Evolutionary conservation across 2,888 invertebrate genomes (phyloP), one percentile per base, ranked within the genome.

Genomic region (Pseudoips prasinana): DNA sequence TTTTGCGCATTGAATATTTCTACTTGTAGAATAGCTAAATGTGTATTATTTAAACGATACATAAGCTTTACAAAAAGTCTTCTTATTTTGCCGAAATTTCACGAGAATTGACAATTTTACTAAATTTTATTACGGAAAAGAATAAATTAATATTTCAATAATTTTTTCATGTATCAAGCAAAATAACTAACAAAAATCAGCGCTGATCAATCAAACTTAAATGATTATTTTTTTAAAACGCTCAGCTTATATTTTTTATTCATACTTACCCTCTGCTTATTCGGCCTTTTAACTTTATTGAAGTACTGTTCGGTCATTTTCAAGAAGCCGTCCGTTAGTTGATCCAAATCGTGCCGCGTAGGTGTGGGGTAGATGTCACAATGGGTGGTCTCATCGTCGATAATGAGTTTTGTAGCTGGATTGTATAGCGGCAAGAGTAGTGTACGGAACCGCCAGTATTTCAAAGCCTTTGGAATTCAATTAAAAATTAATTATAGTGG

Each of bases 381-480:
- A 64, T 93, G 92, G 0, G 91, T 86, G 1, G 91, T 80, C 8
- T 91, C 92, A 22, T 92, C 92, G 34, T 95, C 95, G 6, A 95
- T 83, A 33, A 96, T 95, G 64, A 92, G 92, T 69, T 94, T 94
- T 1, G 94, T 94, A 0, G 94, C 95, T 7, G 93, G 90, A 69
- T 95, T 96, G 64, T 93, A 93, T 30, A 94, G 89, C 0, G 98
- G 98, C 31, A 99, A 74, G 1, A 98, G 85, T 48, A 97, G 94
- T 51, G 98, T 95, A 25, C 98, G 92, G 72, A 97, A 96, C 39
- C 98, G 92, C 96, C 96, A 97, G 73, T 94, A 97, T 75, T 97
- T 97, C 11, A 95, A 82, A 7, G 93, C 91, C 95, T 96, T 14
- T 14, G 14, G 14, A 14, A 14, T 14, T 2, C 68, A 22, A 74